Conservation (phyloP, 2,113 vertebrate genomes). For the Fulica atra region DNA sequence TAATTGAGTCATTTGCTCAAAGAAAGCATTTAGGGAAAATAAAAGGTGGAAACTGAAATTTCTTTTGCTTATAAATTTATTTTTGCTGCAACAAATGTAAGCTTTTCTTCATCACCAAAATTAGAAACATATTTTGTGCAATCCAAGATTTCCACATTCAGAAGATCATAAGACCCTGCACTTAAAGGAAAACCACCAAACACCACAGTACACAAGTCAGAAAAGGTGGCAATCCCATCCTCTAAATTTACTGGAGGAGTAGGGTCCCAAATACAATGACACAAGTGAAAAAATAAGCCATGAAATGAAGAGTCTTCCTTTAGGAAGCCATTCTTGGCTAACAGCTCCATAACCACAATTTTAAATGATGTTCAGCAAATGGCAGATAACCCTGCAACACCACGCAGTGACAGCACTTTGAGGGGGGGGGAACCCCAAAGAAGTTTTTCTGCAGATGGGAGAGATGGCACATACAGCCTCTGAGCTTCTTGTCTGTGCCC, state of each 20-base stretch:
- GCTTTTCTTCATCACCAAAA: neutral
- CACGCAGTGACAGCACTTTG: accelerated
- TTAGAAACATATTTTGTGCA: neutral
- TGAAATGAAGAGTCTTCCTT: neutral
- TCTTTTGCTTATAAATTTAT: neutral
- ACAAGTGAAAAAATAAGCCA: neutral
- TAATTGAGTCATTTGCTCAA: neutral
- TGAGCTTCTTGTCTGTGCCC: neutral
- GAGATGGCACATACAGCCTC: neutral
- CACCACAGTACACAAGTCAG: neutral
- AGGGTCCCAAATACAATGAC: accelerated
- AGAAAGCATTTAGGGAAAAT: neutral
- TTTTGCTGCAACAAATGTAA: neutral
- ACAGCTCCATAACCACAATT: neutral
- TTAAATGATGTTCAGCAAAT: accelerated
- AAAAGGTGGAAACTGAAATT: neutral
- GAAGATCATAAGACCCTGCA: neutral
- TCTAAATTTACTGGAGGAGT: neutral
- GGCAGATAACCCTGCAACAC: neutral
- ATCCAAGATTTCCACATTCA: neutral
- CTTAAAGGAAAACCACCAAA: neutral
- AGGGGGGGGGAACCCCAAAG: neutral
- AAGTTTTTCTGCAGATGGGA: neutral
- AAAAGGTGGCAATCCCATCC: neutral
- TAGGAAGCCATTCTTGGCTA: neutral